Conservation (phyloP, 2,888 invertebrate genomes). For the Petrolisthes cinctipes region DNA sequence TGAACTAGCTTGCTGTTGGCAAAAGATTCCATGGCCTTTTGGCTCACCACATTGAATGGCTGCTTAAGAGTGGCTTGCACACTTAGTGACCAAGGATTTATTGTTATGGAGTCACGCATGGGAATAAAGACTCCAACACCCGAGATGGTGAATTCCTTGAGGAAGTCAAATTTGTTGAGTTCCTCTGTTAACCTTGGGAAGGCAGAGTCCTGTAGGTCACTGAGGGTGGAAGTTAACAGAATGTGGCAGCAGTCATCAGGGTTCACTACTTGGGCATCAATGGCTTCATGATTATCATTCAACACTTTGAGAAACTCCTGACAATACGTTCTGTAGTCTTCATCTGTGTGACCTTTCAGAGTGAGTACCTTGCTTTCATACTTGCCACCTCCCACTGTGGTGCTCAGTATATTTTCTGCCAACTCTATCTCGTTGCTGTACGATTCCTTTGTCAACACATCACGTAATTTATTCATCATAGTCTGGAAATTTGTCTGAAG, state of each 20-base stretch:
- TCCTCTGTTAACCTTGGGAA: constrained; percentile 26
- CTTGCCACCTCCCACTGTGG: constrained; percentile 44
- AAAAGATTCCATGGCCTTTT: constrained; percentile 32
- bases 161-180: constrained; percentile 50
- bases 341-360: constrained; percentile 45
- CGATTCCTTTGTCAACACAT: constrained; percentile 25
- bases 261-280: not conserved
- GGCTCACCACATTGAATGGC: constrained; percentile 50
- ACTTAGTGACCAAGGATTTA: constrained; percentile 56
- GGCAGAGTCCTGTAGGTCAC: constrained; percentile 46
- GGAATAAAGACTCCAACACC: constrained; percentile 54
- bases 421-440: constrained; percentile 33
- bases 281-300: not conserved
- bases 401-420: constrained; percentile 45
- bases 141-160: constrained; percentile 49
- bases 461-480: constrained; percentile 27
- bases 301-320: constrained; percentile 32
- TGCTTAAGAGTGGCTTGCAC: constrained; percentile 35
- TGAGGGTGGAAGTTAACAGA: constrained; percentile 42
- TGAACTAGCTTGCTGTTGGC: not conserved
- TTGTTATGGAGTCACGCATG: constrained; percentile 38
- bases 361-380: constrained; percentile 25
- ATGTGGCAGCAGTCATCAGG: constrained; percentile 59
- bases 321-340: constrained; percentile 17
- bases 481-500: constrained; percentile 22